Percentiles rank a stretch among this genome's conserved stretches.
phyloP scores from a whole-genome alignment of 2,113 vertebrate genomes.

The Leptocoma aspasia region DNA sequence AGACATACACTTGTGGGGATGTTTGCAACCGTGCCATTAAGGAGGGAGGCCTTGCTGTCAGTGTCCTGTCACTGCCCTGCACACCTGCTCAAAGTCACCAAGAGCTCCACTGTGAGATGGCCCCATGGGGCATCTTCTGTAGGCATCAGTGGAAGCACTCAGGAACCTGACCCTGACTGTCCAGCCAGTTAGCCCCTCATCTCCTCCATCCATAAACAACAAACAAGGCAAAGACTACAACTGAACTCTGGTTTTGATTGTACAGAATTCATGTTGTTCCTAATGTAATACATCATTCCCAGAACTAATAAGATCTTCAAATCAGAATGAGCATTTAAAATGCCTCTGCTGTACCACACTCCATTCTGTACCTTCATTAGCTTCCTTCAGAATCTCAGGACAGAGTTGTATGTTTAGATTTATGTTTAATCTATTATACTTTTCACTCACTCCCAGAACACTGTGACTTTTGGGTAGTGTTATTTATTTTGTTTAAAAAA shows the following conservation, averaged over 20 bases:
- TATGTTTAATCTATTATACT: background rate
- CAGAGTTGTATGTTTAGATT: background rate
- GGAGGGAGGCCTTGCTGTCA: background rate
- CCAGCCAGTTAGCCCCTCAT: background rate
- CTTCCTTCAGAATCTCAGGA: background rate
- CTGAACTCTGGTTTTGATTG: background rate
- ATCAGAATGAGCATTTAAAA: background rate
- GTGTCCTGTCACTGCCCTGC: background rate
- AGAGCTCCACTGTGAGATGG: fast-evolving
- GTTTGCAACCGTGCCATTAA: background rate
- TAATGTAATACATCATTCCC: background rate
- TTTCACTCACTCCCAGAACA: background rate
- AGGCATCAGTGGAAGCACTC: background rate
- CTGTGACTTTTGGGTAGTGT: background rate
- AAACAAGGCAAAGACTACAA: background rate
- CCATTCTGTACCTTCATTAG: background rate
- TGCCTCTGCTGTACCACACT: background rate
- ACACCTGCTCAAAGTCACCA: background rate
- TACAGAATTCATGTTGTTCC: background rate
- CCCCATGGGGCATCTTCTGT: background rate
- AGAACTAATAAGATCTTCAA: background rate
- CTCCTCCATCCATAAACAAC: background rate
- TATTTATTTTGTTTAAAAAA: background rate
- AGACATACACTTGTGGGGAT: too few relatives aligned
- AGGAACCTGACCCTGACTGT: background rate